Evolutionary conservation across 1,140 invertebrate genomes (phyloP), one percentile per base, ranked within the genome.

Genomic region (Drosophila miranda): DNA sequence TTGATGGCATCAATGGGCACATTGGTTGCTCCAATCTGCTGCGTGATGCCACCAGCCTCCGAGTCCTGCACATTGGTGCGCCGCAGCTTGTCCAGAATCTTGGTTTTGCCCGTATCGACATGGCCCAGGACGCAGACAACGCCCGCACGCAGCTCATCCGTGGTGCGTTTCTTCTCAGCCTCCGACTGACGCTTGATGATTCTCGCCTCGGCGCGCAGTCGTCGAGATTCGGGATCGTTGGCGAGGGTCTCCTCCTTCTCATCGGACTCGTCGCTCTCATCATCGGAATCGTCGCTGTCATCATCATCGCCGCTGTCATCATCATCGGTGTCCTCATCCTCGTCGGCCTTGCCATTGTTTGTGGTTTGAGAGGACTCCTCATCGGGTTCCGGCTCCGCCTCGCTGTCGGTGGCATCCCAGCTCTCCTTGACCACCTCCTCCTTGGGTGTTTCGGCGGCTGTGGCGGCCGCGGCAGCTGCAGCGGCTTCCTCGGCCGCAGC

Each of bases 101-200:
- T 99, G 0, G 99, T 99, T 93, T 99, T 99, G 44, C 98, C 99
- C 0, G 99, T 99, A 92, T 99, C 99, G 38, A 99, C 99, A 91
- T 99, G 99, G n/a, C 99, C 99, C 2, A 99, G 92, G 1, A 99
- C 99, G 91, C 99, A 99, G 2, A 99, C 98, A 19, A 99, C 97
- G 8, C 98, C 97, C 0, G 98, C 97, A 60, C 99, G 93, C 1
- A 99, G 92, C 53, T 95, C 93, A 57, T 98, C 96, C 6, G 95
- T 86, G 3, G 92, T 93, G 86, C 94, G 94, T 69, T 96, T 96
- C 77, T 95, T 96, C 87, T 98, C 97, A 41, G 96, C 96, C 9
- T 95, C 95, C 79, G 96, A 94, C 87, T 95, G 93, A 43, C 97
- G 94, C 93, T 96, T 96, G 92, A 96, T n/a, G 48, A 91, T 91